Base-by-base conservation (phyloP, 2,113 vertebrate species). In the Sciurus niger region DNA sequence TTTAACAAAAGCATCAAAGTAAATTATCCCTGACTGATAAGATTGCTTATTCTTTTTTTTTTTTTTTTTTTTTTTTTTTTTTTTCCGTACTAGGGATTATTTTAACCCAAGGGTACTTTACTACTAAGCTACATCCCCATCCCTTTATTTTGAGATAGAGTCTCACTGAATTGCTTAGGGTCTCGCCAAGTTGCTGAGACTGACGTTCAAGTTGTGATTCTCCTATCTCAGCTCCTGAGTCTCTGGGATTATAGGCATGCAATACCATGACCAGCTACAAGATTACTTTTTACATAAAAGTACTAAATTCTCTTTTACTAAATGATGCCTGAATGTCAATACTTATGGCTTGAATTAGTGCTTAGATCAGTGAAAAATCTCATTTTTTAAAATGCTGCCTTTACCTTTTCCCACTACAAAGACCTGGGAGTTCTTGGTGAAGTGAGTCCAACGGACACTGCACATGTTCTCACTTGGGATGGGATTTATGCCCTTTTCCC, bases 271-370 rank as follows among this genome's bases (percentile, higher is more conserved):
- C 60, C 60, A 25, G 60, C 25, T 28, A 63, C 25, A 86, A 78
- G 67, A 90, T 18, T 58, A 1, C 25, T 74, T 95, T 94, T 86
- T n/a, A 90, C 5, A 14, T 88, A 77, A 79, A 48, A 37, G 32
- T 82, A 46, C n/a, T 20, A 6, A 16, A 6, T 84, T 4, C 0
- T 28, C 40, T 93, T 70, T 34, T 40, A n/a, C 37, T 86, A 84
- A 93, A 37, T 73, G 13, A 78, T 94, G 51, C 24, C 80, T 87
- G 60, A 92, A 43, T 95, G 80, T 73, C 43, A 94, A 20, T 51
- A 83, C 22, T 55, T 84, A 73, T n/a, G 32, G 25, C 68, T 82
- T 63, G 25, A 85, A 34, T 70, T 88, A 67, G 32, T 82, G 7
- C 43, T 96, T 85, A 60, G 5, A 68, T 73, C 60, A 60, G 25